Percentiles rank a stretch among this genome's conserved stretches.
phyloP scores from a whole-genome alignment of 2,113 vertebrate species.

The Mastomys coucha region DNA sequence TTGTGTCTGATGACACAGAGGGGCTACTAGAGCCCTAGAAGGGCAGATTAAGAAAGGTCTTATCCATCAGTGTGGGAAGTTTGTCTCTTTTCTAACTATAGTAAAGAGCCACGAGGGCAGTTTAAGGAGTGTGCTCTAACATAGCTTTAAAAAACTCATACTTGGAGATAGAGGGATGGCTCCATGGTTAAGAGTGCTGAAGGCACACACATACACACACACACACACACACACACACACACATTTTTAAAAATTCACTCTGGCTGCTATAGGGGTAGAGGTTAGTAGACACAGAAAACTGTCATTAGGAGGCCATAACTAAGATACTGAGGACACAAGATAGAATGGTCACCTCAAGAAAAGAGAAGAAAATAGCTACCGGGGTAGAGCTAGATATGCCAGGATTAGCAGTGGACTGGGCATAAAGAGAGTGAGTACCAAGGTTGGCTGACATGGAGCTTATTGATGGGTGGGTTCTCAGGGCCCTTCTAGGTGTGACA shows the following conservation, averaged over 20 bases:
- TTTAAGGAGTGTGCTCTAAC: background rate
- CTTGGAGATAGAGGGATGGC: no score
- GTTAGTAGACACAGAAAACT: background rate
- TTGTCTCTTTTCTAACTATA: background rate
- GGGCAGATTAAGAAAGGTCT: background rate
- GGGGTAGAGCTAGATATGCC: background rate
- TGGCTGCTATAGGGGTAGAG: background rate
- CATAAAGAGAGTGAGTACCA: background rate
- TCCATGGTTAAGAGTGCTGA: no score
- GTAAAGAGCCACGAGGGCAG: background rate
- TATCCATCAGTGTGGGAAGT: background rate
- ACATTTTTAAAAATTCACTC: background rate
- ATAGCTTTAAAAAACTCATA: background rate
- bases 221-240: background rate
- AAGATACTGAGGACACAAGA: background rate
- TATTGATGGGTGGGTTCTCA: no score
- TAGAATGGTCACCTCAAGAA: background rate
- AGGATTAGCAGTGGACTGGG: background rate
- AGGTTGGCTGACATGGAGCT: background rate
- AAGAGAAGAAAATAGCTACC: background rate
- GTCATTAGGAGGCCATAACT: rapidly evolving
- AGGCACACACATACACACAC: no score
- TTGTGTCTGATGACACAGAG: background rate
- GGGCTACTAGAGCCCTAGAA: background rate
- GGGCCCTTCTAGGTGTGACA: background rate